A percentile compares a stretch with the other conserved stretches of the same genome.
phyloP scores from a whole-genome alignment of 2,113 vertebrate species.

The Hippocampus comes region DNA sequence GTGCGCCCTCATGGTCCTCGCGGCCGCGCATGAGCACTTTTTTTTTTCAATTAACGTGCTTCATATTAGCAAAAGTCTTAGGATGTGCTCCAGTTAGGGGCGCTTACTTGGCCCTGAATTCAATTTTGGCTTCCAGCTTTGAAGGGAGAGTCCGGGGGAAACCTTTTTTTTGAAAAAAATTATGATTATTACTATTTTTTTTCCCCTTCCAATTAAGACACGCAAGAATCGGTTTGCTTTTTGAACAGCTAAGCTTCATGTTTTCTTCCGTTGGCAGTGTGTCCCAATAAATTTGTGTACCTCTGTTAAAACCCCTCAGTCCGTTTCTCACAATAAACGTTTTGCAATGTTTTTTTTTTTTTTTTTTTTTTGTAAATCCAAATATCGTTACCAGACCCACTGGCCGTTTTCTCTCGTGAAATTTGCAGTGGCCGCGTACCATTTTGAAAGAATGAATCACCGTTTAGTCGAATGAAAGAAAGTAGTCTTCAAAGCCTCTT shows the following conservation, averaged over 20 bases:
- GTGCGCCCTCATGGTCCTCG: neutral
- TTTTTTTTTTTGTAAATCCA: neutral
- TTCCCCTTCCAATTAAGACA: too few species aligned
- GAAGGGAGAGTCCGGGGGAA: neutral
- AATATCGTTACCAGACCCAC: conserved; percentile 16
- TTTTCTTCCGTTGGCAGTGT: neutral
- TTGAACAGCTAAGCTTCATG: too few species aligned
- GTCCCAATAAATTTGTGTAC: neutral
- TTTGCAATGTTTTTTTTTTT: too few species aligned
- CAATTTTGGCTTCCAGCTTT: neutral
- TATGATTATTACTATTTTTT: too few species aligned
- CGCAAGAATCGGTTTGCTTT: too few species aligned
- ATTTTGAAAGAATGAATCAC: conserved; percentile 4
- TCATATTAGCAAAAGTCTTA: neutral
- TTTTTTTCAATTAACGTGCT: neutral
- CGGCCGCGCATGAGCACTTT: neutral
- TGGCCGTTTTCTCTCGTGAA: conserved; percentile 59
- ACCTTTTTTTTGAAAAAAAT: neutral
- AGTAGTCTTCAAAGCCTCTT: neutral
- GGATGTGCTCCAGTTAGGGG: neutral
- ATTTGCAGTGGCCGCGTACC: neutral
- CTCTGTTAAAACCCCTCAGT: neutral
- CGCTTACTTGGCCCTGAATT: neutral
- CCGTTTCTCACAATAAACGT: neutral
- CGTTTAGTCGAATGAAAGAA: conserved; percentile 6